Conservation (phyloP, 1,140 invertebrate species). For the Belonocnema kinseyi region DNA sequence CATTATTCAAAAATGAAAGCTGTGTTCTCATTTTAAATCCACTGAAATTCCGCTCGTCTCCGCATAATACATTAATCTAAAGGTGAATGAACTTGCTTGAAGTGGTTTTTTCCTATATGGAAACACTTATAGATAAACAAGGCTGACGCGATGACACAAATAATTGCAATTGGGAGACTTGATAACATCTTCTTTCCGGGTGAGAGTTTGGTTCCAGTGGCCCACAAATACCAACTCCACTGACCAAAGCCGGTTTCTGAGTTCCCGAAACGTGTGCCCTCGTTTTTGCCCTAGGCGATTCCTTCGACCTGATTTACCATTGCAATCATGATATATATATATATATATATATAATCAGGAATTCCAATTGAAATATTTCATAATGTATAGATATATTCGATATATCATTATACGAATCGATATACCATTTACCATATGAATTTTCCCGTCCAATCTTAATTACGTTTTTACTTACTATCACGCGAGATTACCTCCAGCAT, state of each 20-base stretch:
- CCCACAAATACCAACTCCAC: constrained; percentile 46
- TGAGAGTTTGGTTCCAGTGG: constrained; percentile 51
- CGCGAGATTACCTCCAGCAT: no score
- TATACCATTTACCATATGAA: not conserved
- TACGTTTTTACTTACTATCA: no score
- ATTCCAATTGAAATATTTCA: not conserved
- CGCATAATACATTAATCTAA: not conserved
- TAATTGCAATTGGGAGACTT: constrained; percentile 45
- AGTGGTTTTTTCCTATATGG: not conserved
- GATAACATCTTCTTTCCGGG: constrained; percentile 42
- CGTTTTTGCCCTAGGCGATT: constrained; percentile 42
- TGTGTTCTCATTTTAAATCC: not conserved
- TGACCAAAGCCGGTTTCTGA: constrained; percentile 37
- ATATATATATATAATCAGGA: not conserved
- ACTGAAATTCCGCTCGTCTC: not conserved
- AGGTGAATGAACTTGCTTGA: constrained; percentile 21
- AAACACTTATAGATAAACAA: not conserved
- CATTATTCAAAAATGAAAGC: constrained; percentile 7
- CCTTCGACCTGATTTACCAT: constrained; percentile 25
- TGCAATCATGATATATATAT: not conserved
- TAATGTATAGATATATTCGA: not conserved
- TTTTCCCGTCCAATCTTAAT: no score
- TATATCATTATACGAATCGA: no score
- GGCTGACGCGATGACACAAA: constrained; percentile 38
- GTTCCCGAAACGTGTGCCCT: constrained; percentile 49